Base-by-base conservation (phyloP, 2,113 vertebrate species). In the Struthidea cinerea region DNA sequence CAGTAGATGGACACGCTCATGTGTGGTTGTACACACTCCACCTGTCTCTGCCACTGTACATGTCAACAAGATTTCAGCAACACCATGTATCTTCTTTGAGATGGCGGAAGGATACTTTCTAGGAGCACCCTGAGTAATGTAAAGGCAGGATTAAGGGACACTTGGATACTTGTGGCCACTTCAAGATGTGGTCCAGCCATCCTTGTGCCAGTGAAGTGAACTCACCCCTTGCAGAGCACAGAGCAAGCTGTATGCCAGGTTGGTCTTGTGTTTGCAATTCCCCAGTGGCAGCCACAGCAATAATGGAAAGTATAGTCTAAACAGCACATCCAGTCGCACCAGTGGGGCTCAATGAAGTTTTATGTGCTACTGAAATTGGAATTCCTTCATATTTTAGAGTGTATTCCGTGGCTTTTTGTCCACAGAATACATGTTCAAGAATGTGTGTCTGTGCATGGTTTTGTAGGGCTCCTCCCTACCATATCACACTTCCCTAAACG, bases 1-100 rank as follows among this genome's bases (percentile, higher is more conserved):
- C 49, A 73, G 57, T 2, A 42, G 22, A 50, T 16, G 20, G 52
- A 20, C 1, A 3, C 0, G 0, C 2, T 44, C 14, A 28, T 15
- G 22, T 26, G 10, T 32, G 41, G 33, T 41, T 23, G 37, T 10
- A 32, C 46, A 83, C 14, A 6, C 28, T 53, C 39, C 39, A 20
- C 28, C 21, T 41, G 12, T 33, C 21, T 24, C 67, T 55, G 52
- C 7, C 33, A 19, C 73, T 46, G 39, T 10, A 32, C 15, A 5
- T 5, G 20, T 39, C 69, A 73, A 11, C 5, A 46, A 73, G 46
- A 56, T 42, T 74, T 77, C 59, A 68, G 28, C 30, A 80, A 39
- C 13, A 32, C 10, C 42, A 37, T 1, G 1, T 13, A 69, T 16
- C 33, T 64, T 57, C 60, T 56, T 52, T 33, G 32, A 75, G 30